Evolutionary conservation across 2,888 invertebrate genomes (phyloP).

Genomic region (Euphydryas editha): DNA sequence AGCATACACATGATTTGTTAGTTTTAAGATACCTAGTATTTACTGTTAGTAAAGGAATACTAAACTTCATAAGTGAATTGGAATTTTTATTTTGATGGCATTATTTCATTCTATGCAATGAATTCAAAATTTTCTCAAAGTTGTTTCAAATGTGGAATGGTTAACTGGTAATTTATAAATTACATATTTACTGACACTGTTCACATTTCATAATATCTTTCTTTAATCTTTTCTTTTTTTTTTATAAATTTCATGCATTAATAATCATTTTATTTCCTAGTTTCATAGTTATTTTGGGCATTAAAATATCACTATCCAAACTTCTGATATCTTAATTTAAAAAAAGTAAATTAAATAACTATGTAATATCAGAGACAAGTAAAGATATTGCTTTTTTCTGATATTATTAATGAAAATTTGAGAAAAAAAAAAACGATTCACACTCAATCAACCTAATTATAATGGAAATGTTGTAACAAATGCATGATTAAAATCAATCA

Average conservation of each 20-base stretch:
- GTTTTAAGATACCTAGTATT: constrained; percentile 22
- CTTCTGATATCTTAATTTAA: not conserved
- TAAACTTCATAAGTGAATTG: constrained; percentile 59
- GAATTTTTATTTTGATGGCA: constrained; percentile 38
- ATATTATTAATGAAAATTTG: not conserved
- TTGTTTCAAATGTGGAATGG: constrained; percentile 20
- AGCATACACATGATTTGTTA: constrained; percentile 41
- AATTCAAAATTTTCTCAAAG: not conserved
- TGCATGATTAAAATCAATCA: constrained; percentile 43
- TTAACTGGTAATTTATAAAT: constrained; percentile 46
- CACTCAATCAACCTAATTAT: constrained; percentile 10
- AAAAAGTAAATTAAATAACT: not conserved
- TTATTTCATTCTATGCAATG: constrained; percentile 19
- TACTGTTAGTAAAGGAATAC: constrained; percentile 24
- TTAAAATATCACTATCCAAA: not conserved
- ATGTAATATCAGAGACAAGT: not conserved
- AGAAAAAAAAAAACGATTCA: constrained; percentile 30
- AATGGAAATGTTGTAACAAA: constrained; percentile 45
- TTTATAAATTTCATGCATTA: not conserved
- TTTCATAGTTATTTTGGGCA: not conserved
- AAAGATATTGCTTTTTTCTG: too few relatives aligned
- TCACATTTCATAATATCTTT: not conserved
- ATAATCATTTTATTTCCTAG: not conserved
- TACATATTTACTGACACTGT: constrained; percentile 41
- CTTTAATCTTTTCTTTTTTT: not conserved